Conservation (phyloP, 2,888 invertebrate genomes). For the Cantharis lateralis region DNA sequence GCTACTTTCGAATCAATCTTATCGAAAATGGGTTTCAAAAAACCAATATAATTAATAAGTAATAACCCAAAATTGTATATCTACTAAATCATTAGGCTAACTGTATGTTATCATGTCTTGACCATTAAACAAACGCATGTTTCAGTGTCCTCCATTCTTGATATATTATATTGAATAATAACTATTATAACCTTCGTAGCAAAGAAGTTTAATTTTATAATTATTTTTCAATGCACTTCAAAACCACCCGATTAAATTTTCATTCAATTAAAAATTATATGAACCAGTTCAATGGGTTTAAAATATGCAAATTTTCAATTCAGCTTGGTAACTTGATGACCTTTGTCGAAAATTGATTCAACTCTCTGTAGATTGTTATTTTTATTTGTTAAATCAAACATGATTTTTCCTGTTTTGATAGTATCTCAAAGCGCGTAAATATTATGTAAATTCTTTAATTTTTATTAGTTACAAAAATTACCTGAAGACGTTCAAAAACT, state of each 20-base stretch:
- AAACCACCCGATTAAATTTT: background rate
- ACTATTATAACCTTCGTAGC: background rate
- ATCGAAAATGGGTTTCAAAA: background rate
- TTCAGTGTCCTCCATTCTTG: background rate
- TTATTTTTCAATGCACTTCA: background rate
- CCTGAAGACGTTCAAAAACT: background rate
- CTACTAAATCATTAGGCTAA: background rate
- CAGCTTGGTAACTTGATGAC: background rate
- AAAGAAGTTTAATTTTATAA: background rate
- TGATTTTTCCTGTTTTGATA: too few relatives aligned
- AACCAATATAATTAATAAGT: background rate
- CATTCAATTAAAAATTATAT: background rate
- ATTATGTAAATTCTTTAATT: too few relatives aligned
- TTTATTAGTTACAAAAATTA: background rate
- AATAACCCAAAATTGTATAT: background rate
- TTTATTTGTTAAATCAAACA: background rate
- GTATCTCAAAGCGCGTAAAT: too few relatives aligned
- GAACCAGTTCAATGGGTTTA: background rate
- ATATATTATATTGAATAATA: background rate
- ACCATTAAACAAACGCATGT: background rate
- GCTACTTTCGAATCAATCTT: background rate
- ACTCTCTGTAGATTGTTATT: background rate
- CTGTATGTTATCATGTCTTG: background rate
- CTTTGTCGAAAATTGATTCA: background rate
- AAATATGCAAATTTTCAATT: too few relatives aligned